Evolutionary conservation across 2,113 vertebrate genomes (phyloP), one percentile per base, ranked within the genome.

Genomic region (Crotophaga sulcirostris): DNA sequence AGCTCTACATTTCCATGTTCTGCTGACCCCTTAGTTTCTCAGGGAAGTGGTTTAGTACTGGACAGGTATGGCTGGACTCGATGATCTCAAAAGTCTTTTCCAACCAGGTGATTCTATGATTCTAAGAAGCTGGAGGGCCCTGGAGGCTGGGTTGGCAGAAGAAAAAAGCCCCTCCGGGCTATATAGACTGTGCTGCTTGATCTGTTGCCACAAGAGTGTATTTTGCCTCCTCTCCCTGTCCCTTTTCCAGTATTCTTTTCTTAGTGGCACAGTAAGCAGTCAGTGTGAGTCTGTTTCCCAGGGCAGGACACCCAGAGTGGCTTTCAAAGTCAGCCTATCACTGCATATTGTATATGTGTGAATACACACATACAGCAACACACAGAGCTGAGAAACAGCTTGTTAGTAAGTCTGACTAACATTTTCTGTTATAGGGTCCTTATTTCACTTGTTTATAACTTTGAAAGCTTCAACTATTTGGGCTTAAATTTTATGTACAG

Each of bases 221-320:
- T 75, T 90, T 88, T 80, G 25, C 70, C 25, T 90, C 38, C 26
- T 90, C 52, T 72, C 34, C 51, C 47, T 88, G 76, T 74, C 56
- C 40, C 18, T 68, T 90, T 94, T 77, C 63, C 93, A 93, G 42
- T 80, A 67, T 66, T 94, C 78, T 87, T 80, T 90, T 85, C 67
- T 36, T 88, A 95, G 67, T 56, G 72, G 36, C 83, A 68, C 16
- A 81, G 52, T 68, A 52, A 84, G 26, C 7, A 69, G 62, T 42
- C 60, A 80, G 60, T 10, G 16, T 82, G 62, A 67, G 51, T 73
- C 38, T 2, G 2, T 87, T 86, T 86, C 49, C 84, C 52, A 82
- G 44, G 52, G 52, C 69, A 87, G 20, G 11, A 74, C 68, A 68
- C 38, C 74, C 0, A 0, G 84, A 60, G 60, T 0, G 7, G 25